phyloP scores from a whole-genome alignment of 2,797 vertebrate genomes.

The Enteromius unitaeniatus region DNA sequence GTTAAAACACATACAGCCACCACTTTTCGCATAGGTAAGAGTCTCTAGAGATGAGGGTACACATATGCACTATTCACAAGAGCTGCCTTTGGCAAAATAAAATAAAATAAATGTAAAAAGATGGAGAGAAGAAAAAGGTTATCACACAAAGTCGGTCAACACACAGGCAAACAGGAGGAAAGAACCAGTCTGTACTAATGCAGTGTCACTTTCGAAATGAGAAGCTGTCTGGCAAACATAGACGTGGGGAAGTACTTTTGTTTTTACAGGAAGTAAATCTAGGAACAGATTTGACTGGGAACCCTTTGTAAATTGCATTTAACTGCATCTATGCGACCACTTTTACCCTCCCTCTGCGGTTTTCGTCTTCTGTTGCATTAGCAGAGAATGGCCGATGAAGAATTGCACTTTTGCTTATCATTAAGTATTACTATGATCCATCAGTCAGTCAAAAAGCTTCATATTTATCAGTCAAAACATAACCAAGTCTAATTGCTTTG shows the following conservation, averaged over 20 bases:
- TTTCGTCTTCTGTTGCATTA: constrained; percentile 74
- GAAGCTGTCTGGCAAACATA: constrained; percentile 54
- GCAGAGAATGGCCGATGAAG: constrained; percentile 74
- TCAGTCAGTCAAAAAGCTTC: constrained; percentile 26
- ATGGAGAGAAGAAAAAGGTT: constrained; percentile 85
- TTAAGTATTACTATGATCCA: constrained; percentile 35
- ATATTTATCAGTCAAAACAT: constrained; percentile 40
- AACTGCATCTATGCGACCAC: constrained; percentile 20
- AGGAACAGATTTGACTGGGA: constrained; percentile 58
- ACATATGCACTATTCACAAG: constrained; percentile 93
- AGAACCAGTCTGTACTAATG: constrained; percentile 79
- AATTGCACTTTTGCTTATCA: constrained; percentile 43
- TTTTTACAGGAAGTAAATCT: constrained; percentile 63
- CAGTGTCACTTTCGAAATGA: constrained; percentile 67
- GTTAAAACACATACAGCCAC: constrained; percentile 99
- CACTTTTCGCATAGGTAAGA: constrained; percentile 99
- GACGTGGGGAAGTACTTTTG: constrained; percentile 52
- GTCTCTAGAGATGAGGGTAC: constrained; percentile 91
- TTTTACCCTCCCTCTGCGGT: constrained; percentile 39
- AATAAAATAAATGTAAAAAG: constrained; percentile 79
- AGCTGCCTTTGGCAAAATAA: constrained; percentile 91
- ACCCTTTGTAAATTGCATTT: constrained; percentile 32
- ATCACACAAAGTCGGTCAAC: constrained; percentile 81
- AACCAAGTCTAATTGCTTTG: constrained; percentile 43
- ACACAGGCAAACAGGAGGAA: constrained; percentile 74